Base-by-base conservation (phyloP, 2,797 vertebrate genomes). In the Alauda arvensis region DNA sequence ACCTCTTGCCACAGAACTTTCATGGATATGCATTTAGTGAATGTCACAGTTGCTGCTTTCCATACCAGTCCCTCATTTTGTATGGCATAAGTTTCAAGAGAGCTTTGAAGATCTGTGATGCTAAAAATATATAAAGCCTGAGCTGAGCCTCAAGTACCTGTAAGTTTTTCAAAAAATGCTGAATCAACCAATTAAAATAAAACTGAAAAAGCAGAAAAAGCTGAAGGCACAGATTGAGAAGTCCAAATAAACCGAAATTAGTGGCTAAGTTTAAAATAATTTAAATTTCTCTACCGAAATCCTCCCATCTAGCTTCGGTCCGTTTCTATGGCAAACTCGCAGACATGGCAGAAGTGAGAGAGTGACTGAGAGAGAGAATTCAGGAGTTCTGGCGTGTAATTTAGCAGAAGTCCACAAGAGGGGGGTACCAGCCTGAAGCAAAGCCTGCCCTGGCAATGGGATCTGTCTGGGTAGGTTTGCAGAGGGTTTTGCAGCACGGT, bases 261-360 rank as follows among this genome's bases (percentile, higher is more conserved):
- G 16, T 39, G 26, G 48, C 43, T 53, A 72, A n/a, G 42, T 3
- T 55, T 48, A 60, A 77, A 78, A 31, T 19, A 62, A 33, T 4
- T 46, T 39, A 46, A 48, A 81, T 33, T 68, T 10, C 25, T 85
- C 6, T 37, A 9, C n/a, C 12, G 12, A 42, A 82, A 63, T 53
- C 20, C 19, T 83, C 24, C 19, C 2, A 1, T 28, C 18, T 25
- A n/a, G 18, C 12, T 49, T 42, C 43, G 20, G 4, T 10, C 33
- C 2, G 0, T 49, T 48, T 37, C 6, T 28, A 4, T 21, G 1
- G 21, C 46, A 16, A 67, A 51, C 14, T 2, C 17, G 25, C 0
- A 1, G 18, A 25, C 1, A 6, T 2, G 10, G 57, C 42, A 55
- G 49, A 18, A 49, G 28, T 0, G 66, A 14, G 28, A 40, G 13